Evolutionary conservation across 2,888 invertebrate species (phyloP).

Genomic region (Cryptosula pallasiana): DNA sequence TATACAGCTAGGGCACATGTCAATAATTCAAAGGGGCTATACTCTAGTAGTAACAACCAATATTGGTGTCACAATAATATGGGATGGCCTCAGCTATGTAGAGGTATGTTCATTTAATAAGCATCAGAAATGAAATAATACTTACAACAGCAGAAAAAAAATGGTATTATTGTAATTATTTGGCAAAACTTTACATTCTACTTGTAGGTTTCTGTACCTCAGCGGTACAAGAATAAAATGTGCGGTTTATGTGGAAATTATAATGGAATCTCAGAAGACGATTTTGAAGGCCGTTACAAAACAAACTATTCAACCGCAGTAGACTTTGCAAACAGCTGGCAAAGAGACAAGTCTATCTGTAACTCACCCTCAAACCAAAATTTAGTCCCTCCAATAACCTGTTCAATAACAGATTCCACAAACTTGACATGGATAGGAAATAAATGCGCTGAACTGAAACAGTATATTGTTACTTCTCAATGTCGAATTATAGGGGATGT

Average conservation of each 20-base stretch:
- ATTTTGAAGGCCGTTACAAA: constrained; percentile 59
- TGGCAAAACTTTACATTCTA: neutral
- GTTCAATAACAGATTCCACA: neutral
- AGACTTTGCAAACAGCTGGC: constrained; percentile 83
- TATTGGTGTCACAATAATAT: constrained; percentile 72
- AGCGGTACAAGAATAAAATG: constrained; percentile 67
- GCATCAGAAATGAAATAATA: no score
- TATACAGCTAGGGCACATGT: constrained; percentile 45
- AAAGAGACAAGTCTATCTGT: neutral
- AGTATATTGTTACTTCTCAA: neutral
- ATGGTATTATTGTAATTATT: no score
- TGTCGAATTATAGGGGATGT: neutral
- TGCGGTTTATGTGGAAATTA: constrained; percentile 94
- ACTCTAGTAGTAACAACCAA: constrained; percentile 52
- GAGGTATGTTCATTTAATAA: constrained; percentile 62
- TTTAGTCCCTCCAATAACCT: neutral
- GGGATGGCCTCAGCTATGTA: constrained; percentile 88
- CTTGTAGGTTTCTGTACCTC: constrained; percentile 62
- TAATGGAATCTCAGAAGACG: constrained; percentile 79
- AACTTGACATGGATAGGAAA: neutral
- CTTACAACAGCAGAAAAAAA: no score
- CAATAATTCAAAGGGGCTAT: constrained; percentile 58
- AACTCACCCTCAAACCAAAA: neutral
- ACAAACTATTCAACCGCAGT: constrained; percentile 62
- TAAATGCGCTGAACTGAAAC: neutral